Percentiles rank a stretch among this genome's conserved stretches.
phyloP scores from a whole-genome alignment of 2,797 vertebrate genomes.

The Hyperoplus immaculatus region DNA sequence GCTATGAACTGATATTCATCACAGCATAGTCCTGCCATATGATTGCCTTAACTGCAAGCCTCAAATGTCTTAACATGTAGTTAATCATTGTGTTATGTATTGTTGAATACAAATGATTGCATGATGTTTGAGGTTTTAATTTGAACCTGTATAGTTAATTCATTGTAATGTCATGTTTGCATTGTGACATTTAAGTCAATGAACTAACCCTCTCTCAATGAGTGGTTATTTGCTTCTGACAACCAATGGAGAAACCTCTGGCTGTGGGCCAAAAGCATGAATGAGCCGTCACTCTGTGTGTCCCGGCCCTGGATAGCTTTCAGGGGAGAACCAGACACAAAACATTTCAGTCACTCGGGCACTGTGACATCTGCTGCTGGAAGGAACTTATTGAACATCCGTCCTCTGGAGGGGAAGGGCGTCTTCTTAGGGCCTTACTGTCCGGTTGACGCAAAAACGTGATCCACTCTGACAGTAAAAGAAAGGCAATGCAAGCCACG shows the following conservation, averaged over 20 bases:
- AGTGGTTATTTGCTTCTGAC: slow-evolving; percentile 7
- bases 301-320: not conserved
- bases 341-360: not conserved
- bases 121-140: not conserved
- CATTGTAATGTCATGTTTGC: not conserved
- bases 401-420: too few relatives aligned
- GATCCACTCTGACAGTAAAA: not conserved
- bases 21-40: not conserved
- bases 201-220: not conserved
- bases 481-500: not conserved
- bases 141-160: not conserved
- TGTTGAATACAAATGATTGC: too few relatives aligned
- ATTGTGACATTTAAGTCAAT: not conserved
- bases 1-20: slow-evolving; percentile 28
- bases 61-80: not conserved
- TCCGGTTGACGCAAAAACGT: not conserved
- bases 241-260: slow-evolving; percentile 1
- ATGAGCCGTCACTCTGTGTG: not conserved
- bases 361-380: not conserved
- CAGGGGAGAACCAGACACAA: not conserved
- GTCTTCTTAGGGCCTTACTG: not conserved
- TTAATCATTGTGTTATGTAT: not conserved
- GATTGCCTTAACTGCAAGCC: not conserved
- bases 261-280: not conserved
- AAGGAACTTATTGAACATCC: not conserved